Percentiles rank a stretch among this genome's conserved stretches.
Evolutionary conservation across 2,113 vertebrate genomes (phyloP).

Genomic region (Capricornis sumatraensis): DNA sequence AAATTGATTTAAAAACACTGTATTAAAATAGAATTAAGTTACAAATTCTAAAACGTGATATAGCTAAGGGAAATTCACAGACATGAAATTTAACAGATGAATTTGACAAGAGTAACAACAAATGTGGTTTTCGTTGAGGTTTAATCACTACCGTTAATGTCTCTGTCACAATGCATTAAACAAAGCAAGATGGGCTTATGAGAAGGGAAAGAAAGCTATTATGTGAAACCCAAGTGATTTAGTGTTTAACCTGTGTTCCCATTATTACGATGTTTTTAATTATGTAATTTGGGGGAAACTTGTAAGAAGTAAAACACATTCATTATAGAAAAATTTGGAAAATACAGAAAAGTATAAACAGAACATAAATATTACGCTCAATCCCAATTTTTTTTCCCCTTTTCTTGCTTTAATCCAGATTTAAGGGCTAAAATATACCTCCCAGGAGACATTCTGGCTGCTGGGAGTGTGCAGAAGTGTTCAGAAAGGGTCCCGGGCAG

Average conservation of each 20-base stretch:
- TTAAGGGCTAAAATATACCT: background rate
- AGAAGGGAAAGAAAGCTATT: background rate
- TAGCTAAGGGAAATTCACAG: background rate
- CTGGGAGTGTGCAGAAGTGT: background rate
- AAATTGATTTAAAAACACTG: background rate
- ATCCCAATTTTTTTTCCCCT: background rate
- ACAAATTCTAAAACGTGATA: constrained; percentile 13
- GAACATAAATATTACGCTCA: background rate
- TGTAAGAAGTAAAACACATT: constrained; percentile 1
- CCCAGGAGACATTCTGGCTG: background rate
- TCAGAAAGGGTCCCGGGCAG: background rate
- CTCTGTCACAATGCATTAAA: background rate
- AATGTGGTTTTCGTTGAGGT: background rate
- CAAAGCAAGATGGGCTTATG: background rate
- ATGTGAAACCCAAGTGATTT: background rate
- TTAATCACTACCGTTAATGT: background rate
- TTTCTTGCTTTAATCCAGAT: background rate
- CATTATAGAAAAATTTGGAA: background rate
- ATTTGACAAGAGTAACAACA: background rate
- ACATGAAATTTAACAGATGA: background rate
- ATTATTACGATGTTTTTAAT: background rate
- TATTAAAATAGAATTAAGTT: constrained; percentile 5
- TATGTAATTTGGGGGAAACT: background rate
- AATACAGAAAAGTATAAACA: background rate
- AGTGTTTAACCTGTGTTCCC: background rate